Conservation (phyloP, 2,888 invertebrate genomes). For the Oligia strigilis region DNA sequence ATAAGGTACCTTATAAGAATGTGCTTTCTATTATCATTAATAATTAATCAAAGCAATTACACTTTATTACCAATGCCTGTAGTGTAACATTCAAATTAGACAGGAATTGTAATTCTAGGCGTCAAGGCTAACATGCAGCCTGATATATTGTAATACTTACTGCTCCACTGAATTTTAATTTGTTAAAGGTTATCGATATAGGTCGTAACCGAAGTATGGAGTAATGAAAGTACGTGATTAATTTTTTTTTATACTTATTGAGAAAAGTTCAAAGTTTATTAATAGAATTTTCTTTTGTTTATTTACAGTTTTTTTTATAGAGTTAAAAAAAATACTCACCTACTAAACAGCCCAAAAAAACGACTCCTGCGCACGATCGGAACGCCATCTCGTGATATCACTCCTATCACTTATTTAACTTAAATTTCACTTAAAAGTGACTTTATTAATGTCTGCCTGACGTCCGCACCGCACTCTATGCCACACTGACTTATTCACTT, state of each 20-base stretch:
- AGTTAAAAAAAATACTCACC: slow-evolving; percentile 76
- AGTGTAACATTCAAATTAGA: slow-evolving; percentile 65
- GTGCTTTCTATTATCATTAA: neutral
- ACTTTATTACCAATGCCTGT: slow-evolving; percentile 18
- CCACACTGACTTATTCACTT: slow-evolving; percentile 87
- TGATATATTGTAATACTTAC: slow-evolving; percentile 69
- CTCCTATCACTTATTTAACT: slow-evolving; percentile 77
- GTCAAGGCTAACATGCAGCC: slow-evolving; percentile 73
- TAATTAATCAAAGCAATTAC: slow-evolving; percentile 33
- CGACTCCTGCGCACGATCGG: slow-evolving; percentile 78
- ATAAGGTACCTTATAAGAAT: neutral
- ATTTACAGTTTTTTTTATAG: neutral
- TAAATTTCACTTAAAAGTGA: slow-evolving; percentile 83
- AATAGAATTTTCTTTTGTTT: neutral
- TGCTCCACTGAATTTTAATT: slow-evolving; percentile 63
- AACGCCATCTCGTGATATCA: slow-evolving; percentile 85
- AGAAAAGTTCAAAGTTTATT: accelerated
- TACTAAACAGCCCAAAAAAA: slow-evolving; percentile 82
- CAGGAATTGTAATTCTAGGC: slow-evolving; percentile 68
- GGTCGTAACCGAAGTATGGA: slow-evolving; percentile 36
- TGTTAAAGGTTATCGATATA: slow-evolving; percentile 68
- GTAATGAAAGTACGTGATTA: slow-evolving; percentile 47
- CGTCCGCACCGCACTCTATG: slow-evolving; percentile 84
- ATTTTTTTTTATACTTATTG: neutral
- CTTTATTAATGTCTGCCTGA: slow-evolving; percentile 78